Percentiles rank a stretch among this genome's conserved stretches.
Conservation (phyloP, 2,797 vertebrate species). For the Carapus acus region DNA sequence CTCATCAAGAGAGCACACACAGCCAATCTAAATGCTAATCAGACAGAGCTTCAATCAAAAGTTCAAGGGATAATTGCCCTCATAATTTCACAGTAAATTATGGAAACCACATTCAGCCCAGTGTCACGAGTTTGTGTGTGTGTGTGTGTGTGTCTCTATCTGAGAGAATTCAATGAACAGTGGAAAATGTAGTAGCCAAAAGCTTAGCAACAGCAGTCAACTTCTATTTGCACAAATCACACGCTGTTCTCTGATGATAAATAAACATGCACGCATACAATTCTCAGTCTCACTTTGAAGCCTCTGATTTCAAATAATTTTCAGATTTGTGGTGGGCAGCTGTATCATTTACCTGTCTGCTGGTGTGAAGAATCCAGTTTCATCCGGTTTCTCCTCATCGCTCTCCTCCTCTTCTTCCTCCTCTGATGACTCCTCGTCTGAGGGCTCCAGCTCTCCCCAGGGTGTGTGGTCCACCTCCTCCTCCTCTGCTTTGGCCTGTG, state of each 20-base stretch:
- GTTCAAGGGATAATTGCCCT: slow-evolving; percentile 1
- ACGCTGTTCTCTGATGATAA: no score
- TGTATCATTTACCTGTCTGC: slow-evolving; percentile 97
- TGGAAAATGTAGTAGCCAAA: no score
- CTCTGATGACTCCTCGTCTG: slow-evolving; percentile 89
- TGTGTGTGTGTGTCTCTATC: slow-evolving; percentile 1
- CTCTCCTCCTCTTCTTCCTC: slow-evolving; percentile 92
- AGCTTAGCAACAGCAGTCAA: no score
- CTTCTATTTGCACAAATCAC: no score
- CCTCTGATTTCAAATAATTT: no score
- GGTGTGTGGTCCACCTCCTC: slow-evolving; percentile 86
- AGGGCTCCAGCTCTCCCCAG: slow-evolving; percentile 90
- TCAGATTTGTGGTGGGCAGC: no score
- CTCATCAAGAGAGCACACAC: slow-evolving; percentile 11
- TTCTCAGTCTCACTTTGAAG: no score
- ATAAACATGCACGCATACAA: no score
- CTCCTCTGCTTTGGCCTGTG: slow-evolving; percentile 86
- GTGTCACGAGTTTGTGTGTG: neutral
- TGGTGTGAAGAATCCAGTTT: slow-evolving; percentile 89
- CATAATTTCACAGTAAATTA: slow-evolving; percentile 7
- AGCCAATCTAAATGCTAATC: slow-evolving; percentile 9
- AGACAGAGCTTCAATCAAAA: slow-evolving; percentile 1
- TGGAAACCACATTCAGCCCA: neutral
- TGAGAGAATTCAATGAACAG: neutral
- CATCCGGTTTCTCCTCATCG: slow-evolving; percentile 89